phyloP scores from a whole-genome alignment of 1,140 invertebrate genomes.

The Drosophila insularis region DNA sequence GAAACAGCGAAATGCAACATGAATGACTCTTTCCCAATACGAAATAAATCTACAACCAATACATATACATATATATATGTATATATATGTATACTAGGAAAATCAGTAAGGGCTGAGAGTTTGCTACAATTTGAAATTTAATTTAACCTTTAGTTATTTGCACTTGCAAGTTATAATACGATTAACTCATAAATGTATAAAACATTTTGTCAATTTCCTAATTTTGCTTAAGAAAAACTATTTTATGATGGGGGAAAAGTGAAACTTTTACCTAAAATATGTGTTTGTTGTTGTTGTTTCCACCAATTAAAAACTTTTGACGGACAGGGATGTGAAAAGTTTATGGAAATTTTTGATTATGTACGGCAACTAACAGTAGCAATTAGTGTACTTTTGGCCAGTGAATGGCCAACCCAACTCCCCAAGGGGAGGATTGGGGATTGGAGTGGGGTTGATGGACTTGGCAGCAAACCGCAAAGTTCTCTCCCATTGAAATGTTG shows the following conservation, averaged over 20 bases:
- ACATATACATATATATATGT: neutral
- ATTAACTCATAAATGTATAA: too few species aligned
- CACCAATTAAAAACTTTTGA: neutral
- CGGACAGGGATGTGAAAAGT: neutral
- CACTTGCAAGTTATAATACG: neutral
- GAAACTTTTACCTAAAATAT: neutral
- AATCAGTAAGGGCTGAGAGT: too few species aligned
- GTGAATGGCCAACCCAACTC: neutral
- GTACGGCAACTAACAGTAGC: neutral
- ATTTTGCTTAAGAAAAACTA: too few species aligned
- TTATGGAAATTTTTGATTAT: constrained; percentile 4
- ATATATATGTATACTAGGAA: neutral
- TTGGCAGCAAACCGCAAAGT: neutral
- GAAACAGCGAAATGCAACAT: constrained; percentile 5
- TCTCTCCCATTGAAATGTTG: constrained; percentile 3
- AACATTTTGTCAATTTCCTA: too few species aligned
- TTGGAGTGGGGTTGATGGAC: neutral
- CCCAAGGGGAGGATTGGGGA: neutral
- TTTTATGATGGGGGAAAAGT: neutral
- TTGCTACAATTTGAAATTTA: too few species aligned
- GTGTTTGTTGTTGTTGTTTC: neutral
- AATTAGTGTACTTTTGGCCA: constrained; percentile 1
- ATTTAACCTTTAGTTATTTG: too few species aligned
- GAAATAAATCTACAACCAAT: neutral
- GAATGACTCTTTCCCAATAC: neutral